Evolutionary conservation across 2,797 vertebrate species (phyloP), one percentile per base, ranked within the genome.

Genomic region (Argyrosomus regius): DNA sequence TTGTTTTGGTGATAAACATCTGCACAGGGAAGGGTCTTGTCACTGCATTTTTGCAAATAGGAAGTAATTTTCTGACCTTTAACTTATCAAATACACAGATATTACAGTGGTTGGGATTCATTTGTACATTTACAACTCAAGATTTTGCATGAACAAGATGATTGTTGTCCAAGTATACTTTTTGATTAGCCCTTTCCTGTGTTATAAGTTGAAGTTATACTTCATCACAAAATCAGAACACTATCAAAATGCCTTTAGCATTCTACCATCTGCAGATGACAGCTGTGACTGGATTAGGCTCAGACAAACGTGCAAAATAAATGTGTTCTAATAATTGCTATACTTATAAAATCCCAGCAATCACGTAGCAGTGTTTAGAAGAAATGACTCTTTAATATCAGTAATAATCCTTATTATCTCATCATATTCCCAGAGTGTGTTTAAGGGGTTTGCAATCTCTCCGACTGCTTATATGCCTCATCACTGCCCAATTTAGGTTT

Each of bases 231-330:
- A 77, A 62, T 3, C 24, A 35, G 59, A 73, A 64, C 49, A 17
- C 10, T 12, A 0, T 76, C 56, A 41, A 57, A 57, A 70, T 69
- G 39, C 39, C 58, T 63, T 26, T 20, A 35, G 43, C 26, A 53
- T 11, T 14, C 56, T 39, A 39, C 41, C 22, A 28, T 72, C 45
- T 63, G 17, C 13, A 76, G 78, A 72, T 57, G 64, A 79, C 81
- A 85, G 62, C 70, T 88, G 76, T 53, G 48, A 50, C 68, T 77
- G 45, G 69, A 80, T 79, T 65, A 69, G 58, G 3, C 72, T 5
- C 14, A 63, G 46, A 59, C 45, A 69, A 59, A 72, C 11, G 20
- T 57, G 53, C 31, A 48, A 52, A 72, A 71, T 69, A 54, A 52
- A 59, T 49, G 39, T 64, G 49, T 54, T 60, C 43, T 62, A 62